Base-by-base conservation (phyloP, 1,140 invertebrate species). In the Conus ventricosus region DNA sequence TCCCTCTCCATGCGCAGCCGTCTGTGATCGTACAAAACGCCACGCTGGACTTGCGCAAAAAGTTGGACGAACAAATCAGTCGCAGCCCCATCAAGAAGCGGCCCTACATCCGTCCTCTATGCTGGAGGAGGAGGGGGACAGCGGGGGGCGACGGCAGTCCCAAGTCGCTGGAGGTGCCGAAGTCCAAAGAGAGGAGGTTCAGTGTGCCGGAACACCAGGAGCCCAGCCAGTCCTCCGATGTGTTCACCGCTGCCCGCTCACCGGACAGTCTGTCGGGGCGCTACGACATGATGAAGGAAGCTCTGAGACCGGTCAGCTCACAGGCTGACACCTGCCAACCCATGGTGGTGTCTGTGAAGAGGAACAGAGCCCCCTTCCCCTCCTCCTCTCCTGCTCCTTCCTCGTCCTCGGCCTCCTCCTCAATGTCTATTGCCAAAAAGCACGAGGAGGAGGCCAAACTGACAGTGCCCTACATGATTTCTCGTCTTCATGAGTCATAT, bases 31-130 rank as follows among this genome's bases (percentile, higher is more conserved):
- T 93, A 54, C 90, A 93, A 57, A 91, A 93, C 87, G 90, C 90
- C 87, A 92, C 92, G 57, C 91, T 94, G 76, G 93, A 94, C 89
- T 89, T 94, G 75, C 91, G 93, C 85, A 94, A 94, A 86, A 92
- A 91, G 17, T 85, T 89, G 8, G 89, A 91, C 39, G 93, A 93
- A 67, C 90, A 92, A 78, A 90, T 93, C 83, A 91, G 89, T 87
- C 91, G 93, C 87, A 95, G 94, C 91, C 94, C 94, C 17, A 93
- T 95, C 57, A 95, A 95, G 84, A 95, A 95, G 89, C 91, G 94
- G 83, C 94, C 94, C 25, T 94, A 94, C 88, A 91, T 92, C 67
- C 93, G 67, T 87, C 84, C 51, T 78, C 85, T 20, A 78, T 80
- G 71, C 4, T 39, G 20, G 75, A 78, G 25, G 85, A 87, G 51